Conservation (phyloP, 2,113 vertebrate genomes). For the Prinia subflava region DNA sequence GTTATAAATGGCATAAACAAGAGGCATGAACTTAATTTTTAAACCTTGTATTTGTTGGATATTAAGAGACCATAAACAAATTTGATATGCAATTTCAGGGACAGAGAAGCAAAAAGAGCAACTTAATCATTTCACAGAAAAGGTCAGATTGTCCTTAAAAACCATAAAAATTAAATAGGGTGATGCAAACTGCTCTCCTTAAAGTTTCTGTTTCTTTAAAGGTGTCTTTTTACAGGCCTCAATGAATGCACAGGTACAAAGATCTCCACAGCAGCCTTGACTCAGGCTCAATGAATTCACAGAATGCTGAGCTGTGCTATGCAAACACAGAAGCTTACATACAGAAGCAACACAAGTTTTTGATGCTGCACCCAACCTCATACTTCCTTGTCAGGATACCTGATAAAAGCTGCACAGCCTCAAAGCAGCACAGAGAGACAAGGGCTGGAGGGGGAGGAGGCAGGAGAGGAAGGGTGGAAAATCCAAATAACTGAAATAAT, state of each 20-base stretch:
- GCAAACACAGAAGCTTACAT: not conserved
- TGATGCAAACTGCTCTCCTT: not conserved
- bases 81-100: not conserved
- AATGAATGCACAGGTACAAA: not conserved
- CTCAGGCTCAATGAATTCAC: not conserved
- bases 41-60: not conserved
- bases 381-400: not conserved
- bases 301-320: not conserved
- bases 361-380: not conserved
- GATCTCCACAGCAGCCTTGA: not conserved
- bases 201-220: not conserved
- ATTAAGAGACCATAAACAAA: not conserved
- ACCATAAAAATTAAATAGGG: not conserved
- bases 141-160: not conserved
- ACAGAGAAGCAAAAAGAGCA: not conserved
- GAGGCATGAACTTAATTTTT: not conserved
- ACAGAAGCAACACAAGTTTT: not conserved
- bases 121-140: not conserved
- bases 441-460: not conserved
- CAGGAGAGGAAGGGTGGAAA: fast-evolving
- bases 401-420: not conserved
- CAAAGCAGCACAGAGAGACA: not conserved
- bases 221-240: not conserved
- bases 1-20: not conserved
- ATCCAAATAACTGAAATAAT: not conserved